Percentiles rank a stretch among this genome's conserved stretches.
phyloP scores from a whole-genome alignment of 2,113 vertebrate genomes.

The Myxocyprinus asiaticus region DNA sequence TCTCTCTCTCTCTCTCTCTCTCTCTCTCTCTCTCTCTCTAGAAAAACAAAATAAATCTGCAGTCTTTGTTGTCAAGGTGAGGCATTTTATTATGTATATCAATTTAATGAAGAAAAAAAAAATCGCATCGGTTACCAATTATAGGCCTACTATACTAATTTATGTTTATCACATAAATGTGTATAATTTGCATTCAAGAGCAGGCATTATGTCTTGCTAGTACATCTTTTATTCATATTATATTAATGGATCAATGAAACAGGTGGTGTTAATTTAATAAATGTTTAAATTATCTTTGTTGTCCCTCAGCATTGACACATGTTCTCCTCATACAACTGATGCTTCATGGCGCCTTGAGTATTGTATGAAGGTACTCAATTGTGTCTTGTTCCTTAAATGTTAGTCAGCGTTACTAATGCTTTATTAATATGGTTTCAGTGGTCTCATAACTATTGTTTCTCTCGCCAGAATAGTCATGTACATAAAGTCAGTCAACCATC shows the following conservation, averaged over 20 bases:
- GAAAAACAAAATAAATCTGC: constrained; percentile 87
- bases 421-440: background rate
- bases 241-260: too few species aligned
- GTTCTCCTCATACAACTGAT: constrained; percentile 84
- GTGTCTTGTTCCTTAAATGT: background rate
- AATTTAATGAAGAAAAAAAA: background rate
- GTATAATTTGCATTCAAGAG: too few species aligned
- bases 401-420: background rate
- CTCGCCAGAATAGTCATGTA: constrained; percentile 83
- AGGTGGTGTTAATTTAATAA: too few species aligned
- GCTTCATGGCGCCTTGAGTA: constrained; percentile 92
- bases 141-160: too few species aligned
- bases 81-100: constrained; percentile 39
- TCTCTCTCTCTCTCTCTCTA: constrained; percentile 57
- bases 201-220: too few species aligned
- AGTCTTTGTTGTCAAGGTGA: constrained; percentile 86
- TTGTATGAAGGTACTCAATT: constrained; percentile 87
- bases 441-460: constrained; percentile 38
- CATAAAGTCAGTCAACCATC: constrained; percentile 90
- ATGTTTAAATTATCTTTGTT: background rate
- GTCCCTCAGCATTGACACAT: constrained; percentile 84
- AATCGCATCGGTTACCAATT: too few species aligned
- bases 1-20: constrained; percentile 7
- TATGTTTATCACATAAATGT: too few species aligned
- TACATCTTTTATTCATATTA: too few species aligned